Evolutionary conservation across 2,113 vertebrate species (phyloP).

Genomic region (Trichechus manatus): DNA sequence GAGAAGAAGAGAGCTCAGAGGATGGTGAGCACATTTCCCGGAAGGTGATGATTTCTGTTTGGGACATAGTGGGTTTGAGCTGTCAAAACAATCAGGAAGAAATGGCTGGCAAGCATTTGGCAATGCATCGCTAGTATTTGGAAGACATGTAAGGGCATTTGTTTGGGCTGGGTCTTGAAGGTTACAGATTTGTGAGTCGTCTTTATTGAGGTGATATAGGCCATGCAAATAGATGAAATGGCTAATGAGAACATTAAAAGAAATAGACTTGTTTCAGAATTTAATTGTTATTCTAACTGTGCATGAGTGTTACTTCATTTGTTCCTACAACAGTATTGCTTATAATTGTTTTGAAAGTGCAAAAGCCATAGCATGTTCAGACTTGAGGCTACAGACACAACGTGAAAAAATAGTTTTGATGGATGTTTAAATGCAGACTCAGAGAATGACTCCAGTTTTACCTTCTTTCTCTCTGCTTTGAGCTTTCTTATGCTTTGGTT

Average conservation of each 20-base stretch:
- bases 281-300: background rate
- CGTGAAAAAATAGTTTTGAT: background rate
- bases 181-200: background rate
- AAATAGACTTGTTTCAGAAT: background rate
- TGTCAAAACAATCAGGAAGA: background rate
- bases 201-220: background rate
- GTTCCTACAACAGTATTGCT: background rate
- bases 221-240: background rate
- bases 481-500: background rate
- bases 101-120: background rate
- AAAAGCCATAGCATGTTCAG: background rate
- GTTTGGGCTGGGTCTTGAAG: background rate
- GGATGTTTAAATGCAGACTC: background rate
- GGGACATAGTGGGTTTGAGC: background rate
- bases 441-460: background rate
- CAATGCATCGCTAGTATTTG: background rate
- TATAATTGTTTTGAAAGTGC: background rate
- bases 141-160: background rate
- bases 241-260: background rate
- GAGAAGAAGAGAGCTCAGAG: background rate
- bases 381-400: background rate
- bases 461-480: background rate
- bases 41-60: background rate
- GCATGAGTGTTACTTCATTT: background rate
- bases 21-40: background rate